phyloP scores from a whole-genome alignment of 2,888 invertebrate species.

The Calameuta filiformis region DNA sequence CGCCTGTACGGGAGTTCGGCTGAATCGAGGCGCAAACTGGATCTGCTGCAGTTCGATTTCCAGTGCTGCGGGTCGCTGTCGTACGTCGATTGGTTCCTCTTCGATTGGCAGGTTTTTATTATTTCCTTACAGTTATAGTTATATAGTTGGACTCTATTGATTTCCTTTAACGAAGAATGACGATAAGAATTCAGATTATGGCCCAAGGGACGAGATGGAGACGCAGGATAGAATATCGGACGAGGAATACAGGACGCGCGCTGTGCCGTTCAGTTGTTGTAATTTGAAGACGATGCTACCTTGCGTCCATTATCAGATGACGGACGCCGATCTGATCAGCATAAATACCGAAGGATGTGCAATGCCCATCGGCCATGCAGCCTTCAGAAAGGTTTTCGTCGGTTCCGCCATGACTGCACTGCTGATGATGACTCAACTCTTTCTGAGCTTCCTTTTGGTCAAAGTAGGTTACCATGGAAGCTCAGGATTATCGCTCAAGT shows the following conservation, averaged over 20 bases:
- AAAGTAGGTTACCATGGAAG: conserved; percentile 30
- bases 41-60: conserved; percentile 53
- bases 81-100: conserved; percentile 54
- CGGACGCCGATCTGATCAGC: conserved; percentile 36
- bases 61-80: conserved; percentile 55
- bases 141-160: no score
- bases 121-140: no score
- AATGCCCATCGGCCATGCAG: conserved; percentile 39
- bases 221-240: conserved; percentile 38
- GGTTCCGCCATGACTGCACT: conserved; percentile 53
- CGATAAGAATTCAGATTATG: conserved; percentile 33
- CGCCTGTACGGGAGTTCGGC: conserved; percentile 43
- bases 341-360: conserved; percentile 54
- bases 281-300: conserved; percentile 37
- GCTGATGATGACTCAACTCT: conserved; percentile 44
- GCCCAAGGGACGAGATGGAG: conserved; percentile 42
- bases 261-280: conserved; percentile 59
- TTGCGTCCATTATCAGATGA: conserved; percentile 48
- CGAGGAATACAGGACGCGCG: conserved; percentile 35
- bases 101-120: conserved; percentile 55
- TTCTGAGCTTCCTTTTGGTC: conserved; percentile 41
- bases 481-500: neutral
- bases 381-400: conserved; percentile 48
- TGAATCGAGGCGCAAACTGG: conserved; percentile 48
- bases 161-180: no score